Conservation (phyloP, 2,888 invertebrate genomes). For the Volucella inanis region DNA sequence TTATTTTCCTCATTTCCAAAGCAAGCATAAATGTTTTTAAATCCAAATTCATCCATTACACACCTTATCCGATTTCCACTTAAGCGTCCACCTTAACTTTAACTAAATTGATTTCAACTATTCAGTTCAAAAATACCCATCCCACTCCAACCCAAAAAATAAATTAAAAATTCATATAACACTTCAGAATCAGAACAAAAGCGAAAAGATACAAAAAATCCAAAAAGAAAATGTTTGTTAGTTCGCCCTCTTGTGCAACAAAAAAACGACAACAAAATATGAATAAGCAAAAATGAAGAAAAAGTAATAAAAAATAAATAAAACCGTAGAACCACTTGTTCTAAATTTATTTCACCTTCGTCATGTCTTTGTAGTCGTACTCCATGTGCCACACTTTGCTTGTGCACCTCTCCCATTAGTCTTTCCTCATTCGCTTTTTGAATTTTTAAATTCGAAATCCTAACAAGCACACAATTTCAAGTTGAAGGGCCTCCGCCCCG, state of each 20-base stretch:
- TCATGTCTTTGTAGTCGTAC: conserved; percentile 13
- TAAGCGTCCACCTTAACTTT: no score
- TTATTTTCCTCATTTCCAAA: no score
- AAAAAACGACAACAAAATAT: conserved; percentile 50
- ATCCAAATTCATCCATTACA: no score
- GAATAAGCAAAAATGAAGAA: conserved; percentile 48
- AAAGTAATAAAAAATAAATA: conserved; percentile 6
- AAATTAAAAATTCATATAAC: no score
- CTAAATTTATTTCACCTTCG: conserved; percentile 62
- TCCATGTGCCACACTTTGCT: background rate
- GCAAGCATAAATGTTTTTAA: no score
- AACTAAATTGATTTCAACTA: no score
- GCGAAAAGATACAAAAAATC: conserved; percentile 1
- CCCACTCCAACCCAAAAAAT: no score
- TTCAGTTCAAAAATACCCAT: no score
- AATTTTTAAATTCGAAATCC: conserved; percentile 47
- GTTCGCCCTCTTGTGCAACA: conserved; percentile 51
- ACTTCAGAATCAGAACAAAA: no score
- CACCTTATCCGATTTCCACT: no score
- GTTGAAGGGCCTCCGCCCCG: conserved; percentile 44
- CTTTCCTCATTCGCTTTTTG: conserved; percentile 43
- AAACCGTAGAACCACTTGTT: conserved; percentile 52
- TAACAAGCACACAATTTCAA: conserved; percentile 41
- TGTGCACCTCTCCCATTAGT: conserved; percentile 5
- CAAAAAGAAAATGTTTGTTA: conserved; percentile 18